Base-by-base conservation (phyloP, 2,113 vertebrate species). In the Deroptyus accipitrinus region DNA sequence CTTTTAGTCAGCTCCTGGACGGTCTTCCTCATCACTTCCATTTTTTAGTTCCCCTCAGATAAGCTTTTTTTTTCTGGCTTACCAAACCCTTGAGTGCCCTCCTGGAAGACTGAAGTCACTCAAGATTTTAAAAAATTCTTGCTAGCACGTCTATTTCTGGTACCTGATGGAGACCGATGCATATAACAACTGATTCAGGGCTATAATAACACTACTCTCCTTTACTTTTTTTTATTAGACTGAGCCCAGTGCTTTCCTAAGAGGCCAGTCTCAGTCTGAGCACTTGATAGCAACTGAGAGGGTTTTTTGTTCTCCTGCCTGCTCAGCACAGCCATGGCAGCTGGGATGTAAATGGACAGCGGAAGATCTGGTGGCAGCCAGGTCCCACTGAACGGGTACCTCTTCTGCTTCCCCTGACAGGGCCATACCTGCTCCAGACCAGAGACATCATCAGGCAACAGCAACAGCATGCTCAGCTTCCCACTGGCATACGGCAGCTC, bases 401-500 rank as follows among this genome's bases (percentile, higher is more conserved):
- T 57, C n/a, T 28, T 31, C 35, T n/a, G 33, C 57, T 63, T 72
- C 22, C 42, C 57, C 25, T 42, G 44, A 24, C 70, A 37, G 33
- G 35, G 16, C 25, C 73, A 20, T 91, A 96, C 95, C 95, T 92
- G 69, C 69, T 94, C 93, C 79, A 96, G 78, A 67, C 90, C 42
- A 46, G 72, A 80, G 11, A 91, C 7, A 1, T 82, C 74, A 13
- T 94, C 79, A 15, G 93, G 96, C 22, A 97, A 24, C 42, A 96
- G 6, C 55, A 95, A 77, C 37, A 94, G n/a, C 95, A 96, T 78
- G 37, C 93, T 95, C 76, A 94, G 75, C 30, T 80, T 25, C 5
- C 51, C 78, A 0, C 94, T 41, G 9, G 19, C 6, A 0, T 78
- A 88, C 0, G 94, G 95, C 24, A 96, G 33, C 72, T 96, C 90